Percentiles rank a stretch among this genome's conserved stretches.
Evolutionary conservation across 2,113 vertebrate species (phyloP).

Genomic region (Cnemophilus loriae): DNA sequence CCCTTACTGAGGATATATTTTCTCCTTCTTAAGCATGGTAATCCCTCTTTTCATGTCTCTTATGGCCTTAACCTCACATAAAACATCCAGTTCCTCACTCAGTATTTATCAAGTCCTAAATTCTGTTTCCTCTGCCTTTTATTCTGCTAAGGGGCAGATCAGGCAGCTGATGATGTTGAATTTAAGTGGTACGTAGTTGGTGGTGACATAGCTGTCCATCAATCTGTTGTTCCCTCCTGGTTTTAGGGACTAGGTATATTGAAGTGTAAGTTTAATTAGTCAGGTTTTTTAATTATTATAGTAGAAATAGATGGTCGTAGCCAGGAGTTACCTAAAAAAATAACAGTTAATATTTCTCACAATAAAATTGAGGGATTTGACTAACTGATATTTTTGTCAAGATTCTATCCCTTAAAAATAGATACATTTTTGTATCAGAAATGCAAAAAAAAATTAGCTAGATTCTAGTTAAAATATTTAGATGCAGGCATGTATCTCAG

Average conservation of each 20-base stretch:
- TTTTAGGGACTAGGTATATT: neutral
- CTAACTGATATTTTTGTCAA: neutral
- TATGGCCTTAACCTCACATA: rapidly evolving
- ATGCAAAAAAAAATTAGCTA: neutral
- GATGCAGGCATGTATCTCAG: neutral
- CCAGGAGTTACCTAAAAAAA: neutral
- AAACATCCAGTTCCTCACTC: neutral
- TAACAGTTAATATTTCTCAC: neutral
- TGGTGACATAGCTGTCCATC: neutral
- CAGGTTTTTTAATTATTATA: neutral
- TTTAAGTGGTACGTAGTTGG: neutral
- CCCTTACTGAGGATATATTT: neutral
- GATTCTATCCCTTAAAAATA: neutral
- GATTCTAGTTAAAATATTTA: neutral
- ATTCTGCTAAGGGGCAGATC: neutral
- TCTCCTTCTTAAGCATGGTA: neutral
- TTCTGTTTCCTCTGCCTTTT: neutral
- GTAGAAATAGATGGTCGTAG: neutral
- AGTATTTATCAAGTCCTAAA: neutral
- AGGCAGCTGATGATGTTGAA: neutral
- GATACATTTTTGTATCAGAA: neutral
- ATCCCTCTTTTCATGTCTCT: neutral
- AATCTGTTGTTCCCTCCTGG: neutral
- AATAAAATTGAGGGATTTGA: neutral
- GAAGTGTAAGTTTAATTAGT: neutral